A percentile compares a stretch with the other conserved stretches of the same genome.
Conservation (phyloP, 2,797 vertebrate genomes). For the Phoebastria nigripes region DNA sequence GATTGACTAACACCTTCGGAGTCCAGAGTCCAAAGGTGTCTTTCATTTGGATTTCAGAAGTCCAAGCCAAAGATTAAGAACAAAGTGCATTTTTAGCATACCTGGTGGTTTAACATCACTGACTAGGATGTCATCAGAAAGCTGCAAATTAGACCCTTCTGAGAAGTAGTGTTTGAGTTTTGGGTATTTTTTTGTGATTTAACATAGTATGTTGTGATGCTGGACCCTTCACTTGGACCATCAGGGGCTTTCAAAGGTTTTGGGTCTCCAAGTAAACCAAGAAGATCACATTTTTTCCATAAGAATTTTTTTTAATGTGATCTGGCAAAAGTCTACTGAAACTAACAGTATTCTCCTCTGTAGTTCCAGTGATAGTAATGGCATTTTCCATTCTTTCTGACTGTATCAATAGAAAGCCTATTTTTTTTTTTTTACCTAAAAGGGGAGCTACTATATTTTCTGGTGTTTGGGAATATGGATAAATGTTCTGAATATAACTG, state of each 20-base stretch:
- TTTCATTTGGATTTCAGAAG: slow-evolving; percentile 13
- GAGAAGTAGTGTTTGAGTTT: not conserved
- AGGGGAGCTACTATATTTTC: not conserved
- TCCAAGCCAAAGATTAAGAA: not conserved
- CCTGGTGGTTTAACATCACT: not conserved
- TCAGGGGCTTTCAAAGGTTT: not conserved
- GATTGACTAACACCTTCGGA: not conserved
- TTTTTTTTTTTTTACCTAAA: not conserved
- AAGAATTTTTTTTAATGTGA: not conserved
- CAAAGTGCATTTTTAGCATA: not conserved
- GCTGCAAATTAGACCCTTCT: not conserved
- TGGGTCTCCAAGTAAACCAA: not conserved
- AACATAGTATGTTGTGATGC: not conserved
- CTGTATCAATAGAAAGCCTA: not conserved
- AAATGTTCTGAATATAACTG: not conserved
- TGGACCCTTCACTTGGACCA: not conserved
- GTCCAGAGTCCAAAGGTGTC: not conserved
- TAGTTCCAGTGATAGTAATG: not conserved
- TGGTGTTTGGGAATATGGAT: not conserved
- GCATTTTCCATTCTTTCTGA: not conserved
- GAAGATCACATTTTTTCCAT: not conserved
- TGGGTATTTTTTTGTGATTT: not conserved
- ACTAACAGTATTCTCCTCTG: not conserved
- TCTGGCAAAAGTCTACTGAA: not conserved
- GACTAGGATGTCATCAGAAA: not conserved